Base-by-base conservation (phyloP, 1,140 invertebrate species). In the Sinonovacula constricta region DNA sequence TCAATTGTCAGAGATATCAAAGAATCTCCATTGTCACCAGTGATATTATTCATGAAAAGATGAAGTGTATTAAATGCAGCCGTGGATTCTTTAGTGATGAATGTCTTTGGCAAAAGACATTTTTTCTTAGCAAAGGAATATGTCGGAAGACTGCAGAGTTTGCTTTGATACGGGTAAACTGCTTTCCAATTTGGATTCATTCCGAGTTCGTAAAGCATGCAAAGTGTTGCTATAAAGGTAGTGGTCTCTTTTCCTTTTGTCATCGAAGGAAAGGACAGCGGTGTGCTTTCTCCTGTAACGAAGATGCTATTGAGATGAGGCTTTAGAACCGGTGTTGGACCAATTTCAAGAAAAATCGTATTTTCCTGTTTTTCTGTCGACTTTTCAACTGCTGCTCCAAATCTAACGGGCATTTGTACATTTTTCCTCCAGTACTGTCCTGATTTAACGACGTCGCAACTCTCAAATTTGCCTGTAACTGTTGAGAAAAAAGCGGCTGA, bases 271-370 rank as follows among this genome's bases (percentile, higher is more conserved):
- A 83, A n/a, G 51, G 14, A 39, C 3, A 2, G 63, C 53, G 24
- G 67, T 24, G 14, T 63, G 54, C 4, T 59, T 36, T 7, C 26
- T 57, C 3, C 63, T 49, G 2, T 66, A 36, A 14, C 80, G 63
- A 22, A 83, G 71, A 22, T 74, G 24, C 1, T 59, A n/a, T n/a
- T 28, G n/a, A 83, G 30, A 54, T 80, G 72, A 36, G 72, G 14
- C 2, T 59, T 36, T 30, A 83, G 26, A 2, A 81, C 82, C 30
- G 82, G 69, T 3, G 24, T 53, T 51, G 82, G 79, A 28, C 79
- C 82, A 18, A 83, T 75, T 65, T 83, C 82, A n/a, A 83, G 26
- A 74, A 79, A 70, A 14, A 83, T 28, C 18, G 71, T 67, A 26
- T 30, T 67, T 10, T 22, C n/a, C 18, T 36, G 39, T 10, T 45